Evolutionary conservation across 2,113 vertebrate genomes (phyloP).

Genomic region (Pelmatolapia mariae): DNA sequence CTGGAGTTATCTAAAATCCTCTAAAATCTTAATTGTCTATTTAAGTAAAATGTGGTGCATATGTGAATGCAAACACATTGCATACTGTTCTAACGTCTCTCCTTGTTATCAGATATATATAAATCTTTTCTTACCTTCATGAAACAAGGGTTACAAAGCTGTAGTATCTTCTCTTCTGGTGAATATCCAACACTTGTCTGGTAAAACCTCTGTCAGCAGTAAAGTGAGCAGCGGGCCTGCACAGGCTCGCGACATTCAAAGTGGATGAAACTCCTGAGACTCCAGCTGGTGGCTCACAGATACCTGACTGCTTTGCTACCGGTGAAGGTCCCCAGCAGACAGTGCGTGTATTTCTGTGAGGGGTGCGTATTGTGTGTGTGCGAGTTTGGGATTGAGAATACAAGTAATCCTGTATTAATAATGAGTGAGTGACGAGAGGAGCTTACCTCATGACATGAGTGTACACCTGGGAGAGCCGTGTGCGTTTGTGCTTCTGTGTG

Average conservation of each 20-base stretch:
- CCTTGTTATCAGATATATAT: not conserved
- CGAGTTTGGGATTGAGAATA: slow-evolving; percentile 54
- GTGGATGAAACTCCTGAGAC: not conserved
- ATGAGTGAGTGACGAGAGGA: slow-evolving; percentile 55
- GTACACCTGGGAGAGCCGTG: not conserved
- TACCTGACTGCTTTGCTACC: slow-evolving; percentile 40
- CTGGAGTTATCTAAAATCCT: not conserved
- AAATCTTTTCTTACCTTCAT: slow-evolving; percentile 38
- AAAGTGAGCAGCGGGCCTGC: not conserved
- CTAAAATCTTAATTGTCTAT: not conserved
- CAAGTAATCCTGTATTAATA: slow-evolving; percentile 73
- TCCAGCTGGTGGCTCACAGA: not conserved
- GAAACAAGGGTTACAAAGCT: not conserved
- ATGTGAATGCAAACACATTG: not conserved
- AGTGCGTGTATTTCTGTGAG: not conserved
- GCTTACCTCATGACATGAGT: slow-evolving; percentile 48
- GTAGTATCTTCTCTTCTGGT: not conserved
- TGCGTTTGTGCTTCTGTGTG: not conserved
- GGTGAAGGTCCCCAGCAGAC: slow-evolving; percentile 36
- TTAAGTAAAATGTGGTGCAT: not conserved
- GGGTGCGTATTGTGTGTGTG: not conserved
- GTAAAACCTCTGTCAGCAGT: not conserved
- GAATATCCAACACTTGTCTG: not conserved
- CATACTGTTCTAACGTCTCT: not conserved
- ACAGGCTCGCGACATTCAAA: not conserved